phyloP scores from a whole-genome alignment of 1,140 invertebrate species.

The Papilio dardanus region DNA sequence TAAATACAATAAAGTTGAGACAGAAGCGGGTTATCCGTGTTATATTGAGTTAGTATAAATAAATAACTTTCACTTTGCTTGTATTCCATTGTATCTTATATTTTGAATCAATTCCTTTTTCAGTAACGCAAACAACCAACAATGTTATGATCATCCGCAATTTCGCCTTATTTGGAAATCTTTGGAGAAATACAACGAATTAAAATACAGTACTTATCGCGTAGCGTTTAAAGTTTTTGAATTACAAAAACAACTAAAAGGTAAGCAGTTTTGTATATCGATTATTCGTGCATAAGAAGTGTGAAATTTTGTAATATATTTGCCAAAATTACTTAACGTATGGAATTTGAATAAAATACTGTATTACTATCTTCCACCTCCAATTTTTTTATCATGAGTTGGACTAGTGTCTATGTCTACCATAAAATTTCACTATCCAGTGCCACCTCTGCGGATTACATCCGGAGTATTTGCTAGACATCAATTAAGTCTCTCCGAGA shows the following conservation, averaged over 20 bases:
- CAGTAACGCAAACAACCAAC: constrained; percentile 72
- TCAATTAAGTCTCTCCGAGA: constrained; percentile 84
- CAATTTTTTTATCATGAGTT: no score
- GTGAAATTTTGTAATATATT: not conserved
- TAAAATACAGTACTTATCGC: constrained; percentile 91
- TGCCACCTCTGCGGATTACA: constrained; percentile 83
- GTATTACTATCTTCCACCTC: not conserved
- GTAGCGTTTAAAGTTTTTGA: constrained; percentile 91
- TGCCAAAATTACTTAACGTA: not conserved
- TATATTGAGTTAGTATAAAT: constrained; percentile 81
- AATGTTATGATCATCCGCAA: constrained; percentile 83
- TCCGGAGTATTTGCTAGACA: constrained; percentile 85
- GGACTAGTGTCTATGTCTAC: no score
- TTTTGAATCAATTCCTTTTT: constrained; percentile 50
- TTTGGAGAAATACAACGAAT: constrained; percentile 87
- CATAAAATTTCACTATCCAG: constrained; percentile 79
- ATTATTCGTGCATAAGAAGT: constrained; percentile 1
- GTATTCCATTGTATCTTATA: constrained; percentile 35
- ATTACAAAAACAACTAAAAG: constrained; percentile 86
- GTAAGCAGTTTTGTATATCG: constrained; percentile 66
- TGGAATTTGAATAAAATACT: not conserved
- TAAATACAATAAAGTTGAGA: constrained; percentile 80
- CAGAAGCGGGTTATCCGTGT: constrained; percentile 83
- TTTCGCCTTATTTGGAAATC: constrained; percentile 78
- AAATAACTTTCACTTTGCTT: constrained; percentile 60